phyloP scores from a whole-genome alignment of 2,797 vertebrate genomes.

The Anolis apletophallus region DNA sequence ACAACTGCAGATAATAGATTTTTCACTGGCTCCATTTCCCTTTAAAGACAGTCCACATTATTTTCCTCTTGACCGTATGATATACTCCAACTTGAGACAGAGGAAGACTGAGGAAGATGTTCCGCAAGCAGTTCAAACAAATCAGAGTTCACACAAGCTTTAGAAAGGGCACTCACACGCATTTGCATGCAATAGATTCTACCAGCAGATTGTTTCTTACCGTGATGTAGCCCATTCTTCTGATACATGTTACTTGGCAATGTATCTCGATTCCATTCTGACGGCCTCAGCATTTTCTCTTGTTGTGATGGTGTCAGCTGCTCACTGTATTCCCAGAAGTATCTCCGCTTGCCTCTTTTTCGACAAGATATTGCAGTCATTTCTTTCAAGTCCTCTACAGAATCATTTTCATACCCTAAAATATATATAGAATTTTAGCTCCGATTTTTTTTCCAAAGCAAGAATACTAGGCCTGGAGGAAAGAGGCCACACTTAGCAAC shows the following conservation, averaged over 20 bases:
- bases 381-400: constrained; percentile 93
- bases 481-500: not conserved
- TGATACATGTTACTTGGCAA: constrained; percentile 99
- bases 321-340: constrained; percentile 99
- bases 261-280: constrained; percentile 95
- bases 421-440: not conserved
- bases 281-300: constrained; percentile 94
- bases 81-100: constrained; percentile 15
- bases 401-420: constrained; percentile 94
- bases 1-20: constrained; percentile 36
- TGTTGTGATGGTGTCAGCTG: constrained; percentile 93
- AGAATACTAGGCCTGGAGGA: not conserved
- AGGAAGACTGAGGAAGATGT: not conserved
- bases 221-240: constrained; percentile 96
- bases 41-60: constrained; percentile 40
- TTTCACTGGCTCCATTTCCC: constrained; percentile 40
- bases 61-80: constrained; percentile 1
- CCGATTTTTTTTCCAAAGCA: not conserved
- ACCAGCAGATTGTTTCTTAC: constrained; percentile 76
- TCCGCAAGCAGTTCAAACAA: not conserved
- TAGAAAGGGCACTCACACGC: not conserved
- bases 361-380: constrained; percentile 91
- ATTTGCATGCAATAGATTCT: not conserved
- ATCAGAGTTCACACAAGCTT: not conserved
- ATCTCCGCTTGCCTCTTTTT: constrained; percentile 94